Conservation (phyloP, 2,113 vertebrate genomes). For the Tylochromis polylepis region DNA sequence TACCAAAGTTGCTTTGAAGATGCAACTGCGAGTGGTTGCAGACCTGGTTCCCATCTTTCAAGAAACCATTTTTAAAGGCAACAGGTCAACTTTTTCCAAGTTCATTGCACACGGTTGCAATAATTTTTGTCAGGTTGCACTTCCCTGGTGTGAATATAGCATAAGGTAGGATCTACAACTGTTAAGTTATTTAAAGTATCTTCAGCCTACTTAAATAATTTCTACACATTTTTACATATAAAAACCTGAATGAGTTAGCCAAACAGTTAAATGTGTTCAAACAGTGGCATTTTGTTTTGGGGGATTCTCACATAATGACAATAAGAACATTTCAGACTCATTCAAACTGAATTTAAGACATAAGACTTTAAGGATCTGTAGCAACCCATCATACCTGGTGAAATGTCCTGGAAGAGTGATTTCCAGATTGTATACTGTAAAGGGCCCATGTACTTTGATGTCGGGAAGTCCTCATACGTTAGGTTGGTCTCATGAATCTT, state of each 20-base stretch:
- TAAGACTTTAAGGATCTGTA: background rate
- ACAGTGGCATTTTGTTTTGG: background rate
- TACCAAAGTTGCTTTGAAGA: background rate
- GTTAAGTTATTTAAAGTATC: background rate
- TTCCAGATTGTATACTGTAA: constrained; percentile 99
- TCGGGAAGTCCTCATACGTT: constrained; percentile 95
- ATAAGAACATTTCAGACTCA: background rate
- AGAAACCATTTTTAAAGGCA: background rate
- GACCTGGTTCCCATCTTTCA: background rate
- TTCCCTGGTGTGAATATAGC: background rate
- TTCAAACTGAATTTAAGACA: background rate
- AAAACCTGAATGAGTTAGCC: background rate
- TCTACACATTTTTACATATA: background rate
- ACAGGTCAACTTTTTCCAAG: background rate
- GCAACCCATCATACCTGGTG: constrained; percentile 79
- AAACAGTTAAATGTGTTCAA: background rate
- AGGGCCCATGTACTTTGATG: constrained; percentile 96
- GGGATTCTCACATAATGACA: background rate
- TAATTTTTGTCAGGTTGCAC: background rate
- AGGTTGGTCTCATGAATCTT: constrained; percentile 96
- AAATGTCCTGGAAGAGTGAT: constrained; percentile 93
- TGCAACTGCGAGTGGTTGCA: background rate
- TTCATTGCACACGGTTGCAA: background rate
- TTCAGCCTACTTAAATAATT: background rate
- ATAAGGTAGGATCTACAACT: background rate